A percentile compares a stretch with the other conserved stretches of the same genome.
phyloP scores from a whole-genome alignment of 1,140 invertebrate species.

The Drosophila nebulosa region DNA sequence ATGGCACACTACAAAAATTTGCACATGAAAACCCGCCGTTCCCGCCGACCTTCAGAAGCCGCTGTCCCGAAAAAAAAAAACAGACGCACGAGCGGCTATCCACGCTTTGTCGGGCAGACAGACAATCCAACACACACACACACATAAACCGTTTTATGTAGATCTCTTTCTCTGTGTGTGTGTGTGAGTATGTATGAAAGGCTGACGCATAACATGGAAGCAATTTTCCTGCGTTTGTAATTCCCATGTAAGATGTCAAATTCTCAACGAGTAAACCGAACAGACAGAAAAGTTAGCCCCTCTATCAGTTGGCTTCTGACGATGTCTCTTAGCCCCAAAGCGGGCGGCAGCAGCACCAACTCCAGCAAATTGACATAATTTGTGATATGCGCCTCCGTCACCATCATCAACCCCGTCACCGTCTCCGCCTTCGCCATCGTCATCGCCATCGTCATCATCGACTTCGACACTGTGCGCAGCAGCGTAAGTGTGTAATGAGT shows the following conservation, averaged over 20 bases:
- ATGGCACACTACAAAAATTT: conserved; percentile 79
- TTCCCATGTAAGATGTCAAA: conserved; percentile 79
- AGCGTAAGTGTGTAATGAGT: conserved; percentile 77
- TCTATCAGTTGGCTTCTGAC: conserved; percentile 29
- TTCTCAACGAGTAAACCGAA: conserved; percentile 45
- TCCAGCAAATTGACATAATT: conserved; percentile 77
- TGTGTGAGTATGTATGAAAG: conserved; percentile 24
- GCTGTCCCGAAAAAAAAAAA: not conserved
- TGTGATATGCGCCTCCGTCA: conserved; percentile 51
- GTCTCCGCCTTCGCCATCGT: conserved; percentile 22
- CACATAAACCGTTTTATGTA: conserved; percentile 1
- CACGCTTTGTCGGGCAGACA: conserved; percentile 8
- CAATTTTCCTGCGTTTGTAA: conserved; percentile 77
- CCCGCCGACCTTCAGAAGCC: conserved; percentile 2
- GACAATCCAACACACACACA: conserved; percentile 15
- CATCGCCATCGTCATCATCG: conserved; percentile 5
- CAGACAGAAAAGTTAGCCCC: conserved; percentile 33
- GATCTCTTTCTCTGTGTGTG: conserved; percentile 8
- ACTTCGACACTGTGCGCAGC: conserved; percentile 37
- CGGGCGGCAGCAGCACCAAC: conserved; percentile 21
- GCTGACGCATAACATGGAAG: conserved; percentile 70
- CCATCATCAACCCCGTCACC: conserved; percentile 17
- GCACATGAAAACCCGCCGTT: conserved; percentile 66
- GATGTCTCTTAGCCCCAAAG: conserved; percentile 38
- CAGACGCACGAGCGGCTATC: conserved; percentile 1